phyloP scores from a whole-genome alignment of 1,140 invertebrate genomes.

The Cotesia vestalis region DNA sequence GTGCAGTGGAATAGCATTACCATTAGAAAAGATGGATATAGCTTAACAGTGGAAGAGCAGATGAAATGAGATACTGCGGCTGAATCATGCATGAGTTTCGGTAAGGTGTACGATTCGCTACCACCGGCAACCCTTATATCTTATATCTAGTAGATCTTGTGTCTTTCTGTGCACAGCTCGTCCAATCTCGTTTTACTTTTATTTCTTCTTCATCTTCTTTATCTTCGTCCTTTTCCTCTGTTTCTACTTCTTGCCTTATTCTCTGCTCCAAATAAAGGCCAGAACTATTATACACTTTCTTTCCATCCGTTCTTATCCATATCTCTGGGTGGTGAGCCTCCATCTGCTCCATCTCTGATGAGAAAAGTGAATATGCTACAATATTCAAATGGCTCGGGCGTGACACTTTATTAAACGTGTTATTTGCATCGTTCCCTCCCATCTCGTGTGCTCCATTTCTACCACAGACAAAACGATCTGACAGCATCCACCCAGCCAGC shows the following conservation, averaged over 20 bases:
- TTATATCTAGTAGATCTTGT: conserved; percentile 25
- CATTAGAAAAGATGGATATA: conserved; percentile 62
- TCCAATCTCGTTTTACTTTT: conserved; percentile 24
- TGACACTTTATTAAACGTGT: conserved; percentile 64
- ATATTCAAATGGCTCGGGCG: conserved; percentile 60
- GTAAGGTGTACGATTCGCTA: conserved; percentile 59
- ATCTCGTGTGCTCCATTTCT: conserved; percentile 12
- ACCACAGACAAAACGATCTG: conserved; percentile 13
- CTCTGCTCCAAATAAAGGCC: no score
- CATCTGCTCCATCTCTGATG: conserved; percentile 46
- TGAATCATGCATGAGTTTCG: conserved; percentile 66
- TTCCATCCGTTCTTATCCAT: conserved; percentile 13
- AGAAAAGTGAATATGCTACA: conserved; percentile 64
- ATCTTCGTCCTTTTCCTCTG: conserved; percentile 26
- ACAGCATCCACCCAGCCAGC: not conserved
- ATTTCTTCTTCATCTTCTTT: conserved; percentile 20
- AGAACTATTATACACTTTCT: not conserved
- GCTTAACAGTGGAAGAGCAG: conserved; percentile 61
- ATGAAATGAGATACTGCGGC: conserved; percentile 66
- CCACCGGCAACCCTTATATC: conserved; percentile 17
- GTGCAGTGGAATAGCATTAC: conserved; percentile 64
- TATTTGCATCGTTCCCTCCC: conserved; percentile 49
- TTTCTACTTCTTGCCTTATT: conserved; percentile 13
- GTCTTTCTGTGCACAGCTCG: conserved; percentile 32
- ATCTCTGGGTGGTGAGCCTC: not conserved